A percentile compares a stretch with the other conserved stretches of the same genome.
These are phyloP conservation scores for Cheilosia impressa DNA, from an alignment of 2,888 invertebrate species.

Conservation along the genomic window DNA sequence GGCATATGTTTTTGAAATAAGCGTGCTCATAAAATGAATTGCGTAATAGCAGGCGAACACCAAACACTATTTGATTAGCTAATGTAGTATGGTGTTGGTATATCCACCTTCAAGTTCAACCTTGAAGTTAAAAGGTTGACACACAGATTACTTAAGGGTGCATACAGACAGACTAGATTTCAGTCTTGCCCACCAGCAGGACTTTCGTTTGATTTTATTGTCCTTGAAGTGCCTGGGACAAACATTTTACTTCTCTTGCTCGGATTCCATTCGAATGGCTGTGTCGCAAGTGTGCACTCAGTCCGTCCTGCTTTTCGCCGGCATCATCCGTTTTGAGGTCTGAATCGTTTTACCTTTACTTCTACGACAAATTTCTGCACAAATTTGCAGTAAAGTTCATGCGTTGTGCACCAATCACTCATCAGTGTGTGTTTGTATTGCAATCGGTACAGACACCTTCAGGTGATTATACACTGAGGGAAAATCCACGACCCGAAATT, in stretches of 20 bases:
- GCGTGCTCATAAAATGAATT: no score
- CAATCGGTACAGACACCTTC: slow-evolving; percentile 11
- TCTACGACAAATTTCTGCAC: slow-evolving; percentile 21
- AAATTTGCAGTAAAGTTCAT: slow-evolving; percentile 2
- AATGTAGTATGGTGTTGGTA: no score
- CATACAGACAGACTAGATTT: slow-evolving; percentile 18
- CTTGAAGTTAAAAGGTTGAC: no score
- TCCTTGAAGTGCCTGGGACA: slow-evolving; percentile 25
- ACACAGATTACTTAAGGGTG: no score
- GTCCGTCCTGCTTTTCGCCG: not conserved
- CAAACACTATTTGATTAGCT: no score
- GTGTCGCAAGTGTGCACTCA: slow-evolving; percentile 22
- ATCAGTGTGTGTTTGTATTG: slow-evolving; percentile 23
- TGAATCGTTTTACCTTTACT: not conserved
- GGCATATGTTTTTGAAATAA: no score
- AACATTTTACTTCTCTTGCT: slow-evolving; percentile 15
- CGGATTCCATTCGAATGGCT: slow-evolving; percentile 29
- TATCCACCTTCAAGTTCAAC: no score
- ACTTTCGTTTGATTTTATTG: slow-evolving; percentile 13
- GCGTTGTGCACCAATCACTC: slow-evolving; percentile 13
- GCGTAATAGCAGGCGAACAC: no score
- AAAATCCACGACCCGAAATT: no score
- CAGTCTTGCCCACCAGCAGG: slow-evolving; percentile 3
- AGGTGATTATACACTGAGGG: no score
- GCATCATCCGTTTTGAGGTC: not conserved